Evolutionary conservation across 2,113 vertebrate species (phyloP).

Genomic region (Turdus rufiventris): DNA sequence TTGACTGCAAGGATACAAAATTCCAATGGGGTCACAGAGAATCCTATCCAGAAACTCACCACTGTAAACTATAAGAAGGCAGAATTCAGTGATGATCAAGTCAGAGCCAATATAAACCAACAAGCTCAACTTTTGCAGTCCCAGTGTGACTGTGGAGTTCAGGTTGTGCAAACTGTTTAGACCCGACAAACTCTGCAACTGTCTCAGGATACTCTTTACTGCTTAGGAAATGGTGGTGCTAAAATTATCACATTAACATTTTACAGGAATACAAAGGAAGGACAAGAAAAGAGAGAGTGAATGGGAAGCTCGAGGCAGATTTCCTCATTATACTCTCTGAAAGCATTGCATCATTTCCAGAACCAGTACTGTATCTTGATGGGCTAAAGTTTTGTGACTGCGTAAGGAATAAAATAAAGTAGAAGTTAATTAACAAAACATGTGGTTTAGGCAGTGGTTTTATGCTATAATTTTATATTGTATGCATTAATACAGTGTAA

Average conservation of each 20-base stretch:
- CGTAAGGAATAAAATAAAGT: neutral
- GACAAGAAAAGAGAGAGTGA: neutral
- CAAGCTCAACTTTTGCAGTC: neutral
- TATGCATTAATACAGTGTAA: neutral
- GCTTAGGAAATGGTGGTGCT: neutral
- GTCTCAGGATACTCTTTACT: constrained; percentile 3
- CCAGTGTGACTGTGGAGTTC: constrained; percentile 5
- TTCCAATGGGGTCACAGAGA: neutral
- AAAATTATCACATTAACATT: constrained; percentile 40
- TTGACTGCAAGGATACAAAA: constrained; percentile 9
- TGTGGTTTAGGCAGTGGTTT: neutral
- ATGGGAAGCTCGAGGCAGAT: neutral
- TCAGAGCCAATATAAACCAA: constrained; percentile 47
- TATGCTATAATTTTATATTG: neutral
- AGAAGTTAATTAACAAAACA: neutral
- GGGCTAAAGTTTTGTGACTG: neutral
- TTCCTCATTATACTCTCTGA: neutral
- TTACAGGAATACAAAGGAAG: neutral
- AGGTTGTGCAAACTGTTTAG: neutral
- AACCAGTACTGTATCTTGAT: neutral
- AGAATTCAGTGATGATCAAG: constrained; percentile 7
- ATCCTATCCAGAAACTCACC: neutral
- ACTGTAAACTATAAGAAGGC: constrained; percentile 6
- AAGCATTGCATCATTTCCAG: neutral
- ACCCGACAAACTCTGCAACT: neutral